These are phyloP conservation scores for Hypselothyrea guttata DNA, from an alignment of 2,888 invertebrate genomes.

Conservation along the genomic window DNA sequence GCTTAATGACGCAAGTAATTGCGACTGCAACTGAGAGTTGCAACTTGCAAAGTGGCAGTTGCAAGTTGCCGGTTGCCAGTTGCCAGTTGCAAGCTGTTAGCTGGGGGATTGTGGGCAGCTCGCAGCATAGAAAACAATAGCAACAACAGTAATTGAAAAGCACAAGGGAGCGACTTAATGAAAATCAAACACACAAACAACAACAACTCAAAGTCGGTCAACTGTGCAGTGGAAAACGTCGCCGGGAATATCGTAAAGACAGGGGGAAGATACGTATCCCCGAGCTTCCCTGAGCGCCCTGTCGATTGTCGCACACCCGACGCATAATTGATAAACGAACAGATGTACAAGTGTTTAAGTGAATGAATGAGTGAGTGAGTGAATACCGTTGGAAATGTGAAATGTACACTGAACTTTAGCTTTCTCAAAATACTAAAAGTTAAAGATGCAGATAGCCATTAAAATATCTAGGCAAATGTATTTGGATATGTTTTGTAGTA, in stretches of 20 bases:
- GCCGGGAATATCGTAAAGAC: conserved; percentile 28
- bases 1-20: conserved; percentile 72
- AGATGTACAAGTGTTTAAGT: conserved; percentile 74
- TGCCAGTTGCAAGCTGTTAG: conserved; percentile 35
- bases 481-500: too few relatives aligned
- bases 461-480: too few relatives aligned
- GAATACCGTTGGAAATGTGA: conserved; percentile 41
- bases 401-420: conserved; percentile 19
- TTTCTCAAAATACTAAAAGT: too few relatives aligned
- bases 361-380: conserved; percentile 68
- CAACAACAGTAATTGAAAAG: conserved; percentile 21
- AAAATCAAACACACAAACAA: conserved; percentile 67
- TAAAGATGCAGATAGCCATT: too few relatives aligned
- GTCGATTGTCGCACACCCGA: conserved; percentile 54
- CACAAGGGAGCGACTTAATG: conserved; percentile 68
- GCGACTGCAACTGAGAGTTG: conserved; percentile 48
- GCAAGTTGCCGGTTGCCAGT: conserved; percentile 27
- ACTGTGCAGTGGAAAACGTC: conserved; percentile 55
- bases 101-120: conserved; percentile 35
- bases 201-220: conserved; percentile 56
- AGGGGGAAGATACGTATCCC: neutral
- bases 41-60: conserved; percentile 32
- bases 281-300: conserved; percentile 6
- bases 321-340: conserved; percentile 74
- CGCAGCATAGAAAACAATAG: conserved; percentile 27